A percentile compares a stretch with the other conserved stretches of the same genome.
Conservation (phyloP, 2,797 vertebrate species). For the Artibeus lituratus region DNA sequence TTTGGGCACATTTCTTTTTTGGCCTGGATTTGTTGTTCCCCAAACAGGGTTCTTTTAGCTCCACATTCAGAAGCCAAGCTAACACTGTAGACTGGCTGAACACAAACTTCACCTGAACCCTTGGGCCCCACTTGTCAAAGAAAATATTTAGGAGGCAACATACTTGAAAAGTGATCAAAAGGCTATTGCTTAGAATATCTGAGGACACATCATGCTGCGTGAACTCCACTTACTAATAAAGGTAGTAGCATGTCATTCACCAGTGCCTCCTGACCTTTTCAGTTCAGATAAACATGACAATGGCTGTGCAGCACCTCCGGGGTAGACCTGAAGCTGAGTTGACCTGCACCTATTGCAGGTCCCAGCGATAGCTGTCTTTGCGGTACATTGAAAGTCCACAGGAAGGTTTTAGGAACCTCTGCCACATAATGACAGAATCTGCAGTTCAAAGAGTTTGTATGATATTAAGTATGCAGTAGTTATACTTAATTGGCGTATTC, state of each 20-base stretch:
- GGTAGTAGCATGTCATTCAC: not conserved
- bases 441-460: not conserved
- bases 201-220: not conserved
- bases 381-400: no score
- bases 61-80: not conserved
- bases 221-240: not conserved
- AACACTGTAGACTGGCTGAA: not conserved
- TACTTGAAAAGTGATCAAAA: not conserved
- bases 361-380: not conserved
- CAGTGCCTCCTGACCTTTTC: not conserved
- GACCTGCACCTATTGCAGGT: not conserved
- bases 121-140: not conserved
- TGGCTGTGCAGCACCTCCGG: not conserved
- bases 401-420: not conserved
- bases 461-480: not conserved
- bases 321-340: no score
- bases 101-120: not conserved
- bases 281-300: not conserved
- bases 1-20: not conserved
- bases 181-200: not conserved
- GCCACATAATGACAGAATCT: not conserved
- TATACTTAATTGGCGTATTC: not conserved
- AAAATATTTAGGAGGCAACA: not conserved
- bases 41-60: not conserved
- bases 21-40: not conserved